phyloP scores from a whole-genome alignment of 1,140 invertebrate genomes.

The Grapholita molesta region DNA sequence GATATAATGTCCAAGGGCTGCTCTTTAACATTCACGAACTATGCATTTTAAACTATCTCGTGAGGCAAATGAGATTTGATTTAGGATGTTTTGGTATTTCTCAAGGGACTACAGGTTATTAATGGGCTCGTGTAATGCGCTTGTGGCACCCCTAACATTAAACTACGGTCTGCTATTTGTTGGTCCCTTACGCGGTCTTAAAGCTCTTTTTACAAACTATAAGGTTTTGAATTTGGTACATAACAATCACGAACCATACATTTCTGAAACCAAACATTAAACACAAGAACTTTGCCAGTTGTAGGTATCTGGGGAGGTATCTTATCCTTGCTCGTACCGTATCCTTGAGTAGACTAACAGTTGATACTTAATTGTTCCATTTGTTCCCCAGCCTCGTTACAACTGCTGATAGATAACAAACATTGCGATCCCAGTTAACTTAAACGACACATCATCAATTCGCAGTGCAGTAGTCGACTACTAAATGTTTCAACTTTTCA shows the following conservation, averaged over 20 bases:
- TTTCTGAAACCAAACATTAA: not conserved
- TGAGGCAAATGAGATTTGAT: slow-evolving; percentile 1
- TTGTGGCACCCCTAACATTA: too few relatives aligned
- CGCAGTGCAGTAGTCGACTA: slow-evolving; percentile 2
- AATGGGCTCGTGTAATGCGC: too few relatives aligned
- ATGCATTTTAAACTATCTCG: slow-evolving; percentile 9
- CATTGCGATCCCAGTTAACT: slow-evolving; percentile 14
- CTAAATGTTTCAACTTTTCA: not conserved
- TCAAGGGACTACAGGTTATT: not conserved
- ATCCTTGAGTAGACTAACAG: not conserved
- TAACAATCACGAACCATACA: too few relatives aligned
- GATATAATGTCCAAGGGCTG: not conserved
- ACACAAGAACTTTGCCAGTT: not conserved
- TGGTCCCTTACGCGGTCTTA: too few relatives aligned
- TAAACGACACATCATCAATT: slow-evolving; percentile 9
- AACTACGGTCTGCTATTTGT: too few relatives aligned
- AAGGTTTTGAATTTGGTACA: too few relatives aligned
- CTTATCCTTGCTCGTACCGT: not conserved
- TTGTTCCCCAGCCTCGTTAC: slow-evolving; percentile 9
- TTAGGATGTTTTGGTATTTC: not conserved
- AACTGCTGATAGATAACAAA: slow-evolving; percentile 4
- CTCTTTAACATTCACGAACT: not conserved
- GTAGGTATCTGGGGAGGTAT: not conserved
- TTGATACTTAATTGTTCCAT: not conserved
- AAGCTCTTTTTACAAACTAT: too few relatives aligned